phyloP scores from a whole-genome alignment of 2,797 vertebrate genomes.

The Enteromius anoplus region DNA sequence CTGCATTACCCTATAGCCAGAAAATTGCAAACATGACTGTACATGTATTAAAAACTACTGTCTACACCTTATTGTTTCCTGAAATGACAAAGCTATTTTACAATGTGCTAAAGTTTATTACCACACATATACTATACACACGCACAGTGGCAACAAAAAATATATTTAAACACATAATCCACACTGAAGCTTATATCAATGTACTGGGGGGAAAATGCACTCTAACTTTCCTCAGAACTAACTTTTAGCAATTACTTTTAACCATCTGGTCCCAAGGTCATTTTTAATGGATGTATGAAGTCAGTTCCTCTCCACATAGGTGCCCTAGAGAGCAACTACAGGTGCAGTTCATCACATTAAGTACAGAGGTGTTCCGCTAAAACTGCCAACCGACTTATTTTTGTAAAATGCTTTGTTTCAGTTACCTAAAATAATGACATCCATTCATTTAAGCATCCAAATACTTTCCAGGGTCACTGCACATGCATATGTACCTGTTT shows the following conservation, averaged over 20 bases:
- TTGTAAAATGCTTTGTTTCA: constrained; percentile 2
- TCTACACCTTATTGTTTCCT: not conserved
- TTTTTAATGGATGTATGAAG: constrained; percentile 12
- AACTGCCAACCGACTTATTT: constrained; percentile 6
- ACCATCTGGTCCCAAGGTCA: constrained; percentile 11
- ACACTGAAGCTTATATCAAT: not conserved
- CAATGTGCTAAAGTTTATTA: not conserved
- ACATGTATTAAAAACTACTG: not conserved
- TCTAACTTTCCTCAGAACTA: not conserved
- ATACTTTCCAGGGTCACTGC: not conserved
- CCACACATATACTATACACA: not conserved
- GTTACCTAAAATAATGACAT: not conserved
- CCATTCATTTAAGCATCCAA: not conserved
- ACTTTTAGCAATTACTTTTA: constrained; percentile 18
- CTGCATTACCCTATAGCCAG: constrained; percentile 70
- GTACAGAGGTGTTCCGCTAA: not conserved
- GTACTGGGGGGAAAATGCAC: not conserved
- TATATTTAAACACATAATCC: not conserved
- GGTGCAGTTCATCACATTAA: constrained; percentile 15
- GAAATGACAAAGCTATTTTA: not conserved
- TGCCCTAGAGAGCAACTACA: constrained; percentile 13
- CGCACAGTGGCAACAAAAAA: not conserved
- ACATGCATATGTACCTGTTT: not conserved
- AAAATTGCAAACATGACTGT: not conserved
- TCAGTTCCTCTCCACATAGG: constrained; percentile 8